phyloP scores from a whole-genome alignment of 2,113 vertebrate species.

The Dissostichus mawsoni region DNA sequence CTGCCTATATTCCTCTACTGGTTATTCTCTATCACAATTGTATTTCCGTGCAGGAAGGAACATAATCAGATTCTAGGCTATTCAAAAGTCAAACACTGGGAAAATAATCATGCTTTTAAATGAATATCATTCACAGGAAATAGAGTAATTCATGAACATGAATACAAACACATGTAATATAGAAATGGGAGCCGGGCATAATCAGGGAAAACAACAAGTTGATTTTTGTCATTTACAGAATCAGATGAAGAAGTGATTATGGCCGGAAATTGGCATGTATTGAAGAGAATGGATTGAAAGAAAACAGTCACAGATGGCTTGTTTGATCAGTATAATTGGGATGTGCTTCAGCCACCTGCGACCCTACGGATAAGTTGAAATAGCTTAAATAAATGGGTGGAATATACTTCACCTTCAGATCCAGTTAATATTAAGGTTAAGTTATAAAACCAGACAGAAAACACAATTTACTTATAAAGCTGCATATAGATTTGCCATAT shows the following conservation, averaged over 20 bases:
- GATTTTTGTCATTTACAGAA: constrained; percentile 12
- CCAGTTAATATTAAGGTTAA: background rate
- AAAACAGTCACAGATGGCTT: background rate
- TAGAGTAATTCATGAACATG: background rate
- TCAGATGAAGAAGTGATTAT: background rate
- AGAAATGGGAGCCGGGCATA: background rate
- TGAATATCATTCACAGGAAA: constrained; percentile 4
- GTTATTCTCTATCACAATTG: background rate
- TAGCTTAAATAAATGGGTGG: too few species aligned
- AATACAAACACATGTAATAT: constrained; percentile 15
- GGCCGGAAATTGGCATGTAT: background rate
- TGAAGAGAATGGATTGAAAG: background rate
- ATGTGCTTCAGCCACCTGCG: background rate
- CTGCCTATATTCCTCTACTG: background rate
- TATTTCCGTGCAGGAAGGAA: constrained; percentile 1
- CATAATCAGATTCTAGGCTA: background rate
- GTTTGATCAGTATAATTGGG: background rate
- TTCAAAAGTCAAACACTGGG: background rate
- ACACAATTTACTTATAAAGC: background rate
- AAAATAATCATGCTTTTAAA: background rate
- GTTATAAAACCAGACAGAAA: background rate
- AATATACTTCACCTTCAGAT: background rate
- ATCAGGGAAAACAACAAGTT: background rate
- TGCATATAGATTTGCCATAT: background rate
- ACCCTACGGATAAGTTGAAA: background rate